A percentile compares a stretch with the other conserved stretches of the same genome.
These are phyloP conservation scores for Montipora cactus DNA, from an alignment of 64 coral and sea anemone genomes.

Conservation along the genomic window DNA sequence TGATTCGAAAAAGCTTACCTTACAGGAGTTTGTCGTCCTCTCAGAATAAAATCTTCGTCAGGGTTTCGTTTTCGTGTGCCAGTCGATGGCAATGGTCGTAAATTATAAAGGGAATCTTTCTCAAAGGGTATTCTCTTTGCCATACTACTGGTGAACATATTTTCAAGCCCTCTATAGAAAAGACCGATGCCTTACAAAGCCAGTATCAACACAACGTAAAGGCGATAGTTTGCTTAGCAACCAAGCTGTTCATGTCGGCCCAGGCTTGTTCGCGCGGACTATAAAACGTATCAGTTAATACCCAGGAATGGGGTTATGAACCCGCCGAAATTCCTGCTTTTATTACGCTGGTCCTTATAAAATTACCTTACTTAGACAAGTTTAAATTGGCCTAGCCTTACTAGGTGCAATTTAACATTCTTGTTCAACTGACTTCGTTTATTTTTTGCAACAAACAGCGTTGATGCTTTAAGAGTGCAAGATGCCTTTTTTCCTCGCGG, in stretches of 20 bases:
- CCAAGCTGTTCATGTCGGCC: constrained; percentile 20
- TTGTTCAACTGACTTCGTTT: too few relatives aligned
- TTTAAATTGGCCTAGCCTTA: too few relatives aligned
- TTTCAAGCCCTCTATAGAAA: not conserved
- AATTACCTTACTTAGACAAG: too few relatives aligned
- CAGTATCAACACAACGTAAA: not conserved
- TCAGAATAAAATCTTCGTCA: constrained; percentile 89
- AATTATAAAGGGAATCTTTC: constrained; percentile 73
- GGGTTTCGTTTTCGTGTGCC: constrained; percentile 93
- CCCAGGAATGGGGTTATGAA: too few relatives aligned
- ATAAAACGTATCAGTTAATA: too few relatives aligned
- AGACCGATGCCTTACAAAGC: not conserved
- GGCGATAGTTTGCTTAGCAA: constrained; percentile 14
- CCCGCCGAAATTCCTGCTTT: too few relatives aligned
- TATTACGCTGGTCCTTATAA: too few relatives aligned
- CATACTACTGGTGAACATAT: constrained; percentile 93
- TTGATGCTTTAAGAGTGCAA: too few relatives aligned
- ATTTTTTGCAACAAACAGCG: too few relatives aligned
- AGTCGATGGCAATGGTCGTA: constrained; percentile 76
- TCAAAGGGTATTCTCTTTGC: constrained; percentile 59
- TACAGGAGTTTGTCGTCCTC: constrained; percentile 73
- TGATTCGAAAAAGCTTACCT: constrained; percentile 13
- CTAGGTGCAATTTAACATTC: too few relatives aligned
- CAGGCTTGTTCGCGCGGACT: too few relatives aligned
- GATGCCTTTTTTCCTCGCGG: too few relatives aligned